Evolutionary conservation across 2,888 invertebrate genomes (phyloP), one percentile per base, ranked within the genome.

Genomic region (Neuroscelio doddi): DNA sequence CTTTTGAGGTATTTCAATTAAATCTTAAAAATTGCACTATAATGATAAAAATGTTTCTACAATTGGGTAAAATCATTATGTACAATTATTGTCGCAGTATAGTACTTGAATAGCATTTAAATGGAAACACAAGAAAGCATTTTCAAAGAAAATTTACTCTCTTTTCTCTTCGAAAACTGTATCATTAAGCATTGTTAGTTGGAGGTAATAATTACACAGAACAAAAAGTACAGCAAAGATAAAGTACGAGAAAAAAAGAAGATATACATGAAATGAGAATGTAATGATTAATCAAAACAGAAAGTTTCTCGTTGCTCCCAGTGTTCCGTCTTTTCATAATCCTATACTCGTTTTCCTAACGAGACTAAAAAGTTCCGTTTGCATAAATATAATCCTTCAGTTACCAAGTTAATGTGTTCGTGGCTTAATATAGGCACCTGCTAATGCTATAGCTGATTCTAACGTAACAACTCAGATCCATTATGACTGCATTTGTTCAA

Each of bases 371-470:
- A 64, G 58, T 64, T 53, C 39, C 58, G 58, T 58, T 64, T 58
- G 53, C 64, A 64, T 58, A 64, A 64, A 47, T 53, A 58, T 58
- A 64, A 64, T 58, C 64, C 58, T 58, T 58, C 41, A 64, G 64
- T 58, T 45, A 46, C 58, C 50, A 53, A 58, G 64, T 58, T 64
- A 53, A 64, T 58, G 49, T 42, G 32, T 24, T 45, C 45, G 36
- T 46, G 50, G 41, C 45, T 59, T 64, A 58, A 45, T 58, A 58
- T 53, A 58, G 53, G 50, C 50, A 64, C 49, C 46, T 64, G 44
- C 46, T 58, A 59, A 55, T 55, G 55, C 58, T 29, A 26, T 16
- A 32, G 39, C 39, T 41, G 55, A 46, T 53, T 45, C 46, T 32
- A 39, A 64, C 45, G 29, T 53, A 58, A 53, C 58, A 64, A 29